phyloP scores from a whole-genome alignment of 2,113 vertebrate genomes.

The Rattus norvegicus region DNA sequence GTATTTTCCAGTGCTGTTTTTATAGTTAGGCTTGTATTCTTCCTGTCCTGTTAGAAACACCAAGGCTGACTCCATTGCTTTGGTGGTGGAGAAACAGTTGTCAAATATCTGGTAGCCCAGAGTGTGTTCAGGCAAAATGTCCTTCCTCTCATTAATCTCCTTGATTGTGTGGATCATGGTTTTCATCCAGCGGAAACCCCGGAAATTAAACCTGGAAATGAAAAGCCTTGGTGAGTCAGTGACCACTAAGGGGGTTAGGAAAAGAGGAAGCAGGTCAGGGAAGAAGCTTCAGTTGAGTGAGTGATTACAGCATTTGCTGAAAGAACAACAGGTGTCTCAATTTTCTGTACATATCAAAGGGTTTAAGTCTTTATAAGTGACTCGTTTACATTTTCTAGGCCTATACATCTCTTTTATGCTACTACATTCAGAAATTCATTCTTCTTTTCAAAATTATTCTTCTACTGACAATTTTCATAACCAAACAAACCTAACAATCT shows the following conservation, averaged over 20 bases:
- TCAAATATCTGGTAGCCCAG: constrained; percentile 92
- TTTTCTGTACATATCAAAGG: neutral
- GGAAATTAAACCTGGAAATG: constrained; percentile 90
- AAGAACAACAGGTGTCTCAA: neutral
- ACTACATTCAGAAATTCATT: neutral
- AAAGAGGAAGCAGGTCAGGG: too few species aligned
- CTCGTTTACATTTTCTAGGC: neutral
- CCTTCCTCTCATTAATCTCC: constrained; percentile 87
- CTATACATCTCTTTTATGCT: neutral
- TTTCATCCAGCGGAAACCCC: constrained; percentile 91
- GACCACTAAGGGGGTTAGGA: too few species aligned
- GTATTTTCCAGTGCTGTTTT: constrained; percentile 87
- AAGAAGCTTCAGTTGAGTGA: neutral
- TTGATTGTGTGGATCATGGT: constrained; percentile 91
- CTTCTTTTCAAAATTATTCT: constrained; percentile 19
- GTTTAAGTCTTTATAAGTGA: neutral
- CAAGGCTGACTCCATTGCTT: constrained; percentile 90
- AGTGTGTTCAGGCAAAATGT: constrained; percentile 88
- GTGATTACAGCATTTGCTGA: neutral
- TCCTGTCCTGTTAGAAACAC: constrained; percentile 91
- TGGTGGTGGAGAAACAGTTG: constrained; percentile 91
- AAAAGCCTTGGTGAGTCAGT: too few species aligned
- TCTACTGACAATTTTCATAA: neutral
- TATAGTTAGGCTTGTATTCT: constrained; percentile 90
- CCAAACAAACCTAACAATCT: neutral